Percentiles rank a stretch among this genome's conserved stretches.
Evolutionary conservation across 2,113 vertebrate species (phyloP).

Genomic region (Lophius piscatorius): DNA sequence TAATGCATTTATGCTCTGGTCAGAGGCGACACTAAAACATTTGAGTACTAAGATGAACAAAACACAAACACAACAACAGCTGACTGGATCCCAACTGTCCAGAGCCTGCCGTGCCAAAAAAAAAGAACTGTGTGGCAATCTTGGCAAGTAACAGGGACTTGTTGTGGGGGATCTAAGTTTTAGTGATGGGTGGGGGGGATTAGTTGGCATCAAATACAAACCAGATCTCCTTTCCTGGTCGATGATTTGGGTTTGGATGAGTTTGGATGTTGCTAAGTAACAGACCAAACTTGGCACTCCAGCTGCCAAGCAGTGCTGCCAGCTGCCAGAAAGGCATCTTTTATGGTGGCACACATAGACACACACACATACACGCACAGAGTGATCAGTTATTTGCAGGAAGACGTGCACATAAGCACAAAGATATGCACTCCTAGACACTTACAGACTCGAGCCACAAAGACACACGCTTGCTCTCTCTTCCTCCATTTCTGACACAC

Average conservation of each 20-base stretch:
- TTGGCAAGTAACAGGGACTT: slow-evolving; percentile 54
- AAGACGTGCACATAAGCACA: slow-evolving; percentile 37
- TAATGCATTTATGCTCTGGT: slow-evolving; percentile 52
- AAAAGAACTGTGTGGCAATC: slow-evolving; percentile 57
- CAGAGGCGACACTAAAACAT: too few species aligned
- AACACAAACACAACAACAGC: slow-evolving; percentile 50
- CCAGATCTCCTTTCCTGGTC: slow-evolving; percentile 72
- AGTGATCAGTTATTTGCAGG: background rate
- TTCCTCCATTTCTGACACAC: background rate
- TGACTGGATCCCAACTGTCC: slow-evolving; percentile 49
- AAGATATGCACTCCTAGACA: slow-evolving; percentile 52
- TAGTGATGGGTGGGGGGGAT: slow-evolving; percentile 27
- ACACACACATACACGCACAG: slow-evolving; percentile 34
- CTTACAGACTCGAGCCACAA: slow-evolving; percentile 26
- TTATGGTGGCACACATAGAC: slow-evolving; percentile 72
- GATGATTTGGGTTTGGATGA: slow-evolving; percentile 78
- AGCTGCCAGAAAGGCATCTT: slow-evolving; percentile 82
- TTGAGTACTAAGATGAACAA: too few species aligned
- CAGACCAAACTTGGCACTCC: slow-evolving; percentile 79
- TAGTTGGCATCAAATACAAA: slow-evolving; percentile 59
- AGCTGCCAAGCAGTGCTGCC: slow-evolving; percentile 72
- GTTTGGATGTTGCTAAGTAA: slow-evolving; percentile 84
- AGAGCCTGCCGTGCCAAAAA: slow-evolving; percentile 47
- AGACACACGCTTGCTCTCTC: slow-evolving; percentile 20
- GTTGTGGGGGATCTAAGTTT: slow-evolving; percentile 53